A percentile compares a stretch with the other conserved stretches of the same genome.
Conservation (phyloP, 2,888 invertebrate genomes). For the Rambutsinella grinnellia region DNA sequence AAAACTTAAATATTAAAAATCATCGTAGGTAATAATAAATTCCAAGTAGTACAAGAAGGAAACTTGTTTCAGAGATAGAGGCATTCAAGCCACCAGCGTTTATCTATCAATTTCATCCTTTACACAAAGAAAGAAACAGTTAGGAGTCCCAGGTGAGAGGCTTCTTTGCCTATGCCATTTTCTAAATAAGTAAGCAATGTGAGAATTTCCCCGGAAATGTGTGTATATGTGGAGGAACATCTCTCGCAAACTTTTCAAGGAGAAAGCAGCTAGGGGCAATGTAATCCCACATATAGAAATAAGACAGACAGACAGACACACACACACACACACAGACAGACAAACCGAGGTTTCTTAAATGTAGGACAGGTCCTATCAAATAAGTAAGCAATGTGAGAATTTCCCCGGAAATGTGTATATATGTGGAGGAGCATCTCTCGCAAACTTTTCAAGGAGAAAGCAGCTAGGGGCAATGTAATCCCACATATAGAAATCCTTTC, state of each 20-base stretch:
- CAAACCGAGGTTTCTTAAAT: background rate
- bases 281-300: background rate
- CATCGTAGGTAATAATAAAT: too few species aligned
- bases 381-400: background rate
- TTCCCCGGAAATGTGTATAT: background rate
- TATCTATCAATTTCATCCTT: conserved; percentile 25
- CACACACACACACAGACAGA: background rate
- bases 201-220: background rate
- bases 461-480: background rate
- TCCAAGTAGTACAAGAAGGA: background rate
- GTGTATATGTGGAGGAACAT: background rate
- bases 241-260: too few species aligned
- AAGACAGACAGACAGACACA: too few species aligned
- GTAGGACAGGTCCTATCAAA: too few species aligned
- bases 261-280: background rate
- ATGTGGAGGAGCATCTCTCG: background rate
- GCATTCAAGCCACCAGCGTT: conserved; percentile 23
- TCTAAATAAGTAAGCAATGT: background rate
- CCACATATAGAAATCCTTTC: background rate
- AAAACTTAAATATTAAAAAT: background rate
- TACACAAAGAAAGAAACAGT: conserved; percentile 4
- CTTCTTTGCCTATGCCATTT: conserved; percentile 3
- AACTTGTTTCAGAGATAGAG: background rate
- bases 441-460: background rate
- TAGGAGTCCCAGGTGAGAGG: conserved; percentile 43